Base-by-base conservation (phyloP, 2,888 invertebrate species). In the Chymomyza caudatula region DNA sequence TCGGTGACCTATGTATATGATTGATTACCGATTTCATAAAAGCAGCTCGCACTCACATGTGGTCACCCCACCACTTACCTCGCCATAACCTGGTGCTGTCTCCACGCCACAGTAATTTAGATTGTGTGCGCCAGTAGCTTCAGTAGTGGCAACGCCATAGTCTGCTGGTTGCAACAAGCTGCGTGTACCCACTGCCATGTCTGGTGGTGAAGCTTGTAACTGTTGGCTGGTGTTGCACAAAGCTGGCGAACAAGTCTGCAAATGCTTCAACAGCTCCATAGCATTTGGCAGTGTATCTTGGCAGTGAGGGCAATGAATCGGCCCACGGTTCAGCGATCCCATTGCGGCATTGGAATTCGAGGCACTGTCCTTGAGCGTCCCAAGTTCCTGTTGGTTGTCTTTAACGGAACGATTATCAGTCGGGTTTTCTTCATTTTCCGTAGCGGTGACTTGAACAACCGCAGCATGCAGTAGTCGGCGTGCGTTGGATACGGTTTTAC, bases 381-480 rank as follows among this genome's bases (percentile, higher is more conserved):
- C 22, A 5, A 11, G 25, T 1, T 3, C 20, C 5, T 17, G 29
- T 17, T 25, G 4, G 4, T 25, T 25, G 25, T 25, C 25, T 2
- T 4, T 25, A 6, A 5, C 29, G 2, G 11, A 11, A 11, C 11
- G 29, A 0, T 0, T 37, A 37, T 37, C 11, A 37, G 3, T 92
- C 91, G 89, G 19, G 4, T 94, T 94, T 75, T 94, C 94, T 87
- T 94, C 94, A 87, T 94, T 93, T 89, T 94, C 94, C 78, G 94
- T 92, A 55, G 94, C 92, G 22, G 93, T 91, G 69, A 91, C 90
- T 68, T 91, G 92, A 74, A 91, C 89, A 19, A 92, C 92, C 15
- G 87, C 87, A 37, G 11, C 11, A 11, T 11, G 29, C 29, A 11
- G 29, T 11, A 11, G 2, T 11, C 29, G 29, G 11, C 11, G 11